Evolutionary conservation across 2,797 vertebrate genomes (phyloP).

Genomic region (Scomberomorus guttatus): DNA sequence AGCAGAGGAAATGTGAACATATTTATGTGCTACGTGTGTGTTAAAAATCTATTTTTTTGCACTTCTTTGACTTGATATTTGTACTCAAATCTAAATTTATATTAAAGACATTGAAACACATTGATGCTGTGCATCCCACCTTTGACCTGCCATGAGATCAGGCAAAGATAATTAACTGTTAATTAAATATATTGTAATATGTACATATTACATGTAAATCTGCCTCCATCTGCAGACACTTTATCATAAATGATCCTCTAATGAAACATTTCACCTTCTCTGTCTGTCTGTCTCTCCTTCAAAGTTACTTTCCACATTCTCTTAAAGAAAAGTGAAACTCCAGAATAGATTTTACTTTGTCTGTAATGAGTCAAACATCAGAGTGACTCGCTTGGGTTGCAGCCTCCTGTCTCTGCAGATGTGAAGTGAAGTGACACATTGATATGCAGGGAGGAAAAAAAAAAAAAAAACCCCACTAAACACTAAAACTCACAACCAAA

Average conservation of each 20-base stretch:
- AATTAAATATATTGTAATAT: background rate
- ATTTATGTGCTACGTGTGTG: background rate
- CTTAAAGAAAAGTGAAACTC: constrained; percentile 74
- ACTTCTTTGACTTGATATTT: background rate
- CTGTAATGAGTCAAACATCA: constrained; percentile 76
- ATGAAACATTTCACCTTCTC: constrained; percentile 8
- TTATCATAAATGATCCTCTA: background rate
- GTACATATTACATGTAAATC: background rate
- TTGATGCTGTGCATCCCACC: background rate
- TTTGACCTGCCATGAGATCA: background rate
- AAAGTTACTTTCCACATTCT: constrained; percentile 41
- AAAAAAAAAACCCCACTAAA: constrained; percentile 52
- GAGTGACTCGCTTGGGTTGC: constrained; percentile 76
- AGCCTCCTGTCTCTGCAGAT: constrained; percentile 82
- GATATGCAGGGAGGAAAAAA: constrained; percentile 59
- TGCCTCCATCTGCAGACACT: background rate
- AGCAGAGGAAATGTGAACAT: constrained; percentile 1
- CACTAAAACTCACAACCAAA: constrained; percentile 79
- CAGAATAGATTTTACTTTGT: constrained; percentile 68
- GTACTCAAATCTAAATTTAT: background rate
- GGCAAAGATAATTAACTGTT: background rate
- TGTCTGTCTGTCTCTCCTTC: constrained; percentile 4
- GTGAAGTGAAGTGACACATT: constrained; percentile 79
- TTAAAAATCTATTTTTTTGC: background rate
- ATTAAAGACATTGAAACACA: too few species aligned